Conservation (phyloP, 2,113 vertebrate genomes). For the Cygnus atratus region DNA sequence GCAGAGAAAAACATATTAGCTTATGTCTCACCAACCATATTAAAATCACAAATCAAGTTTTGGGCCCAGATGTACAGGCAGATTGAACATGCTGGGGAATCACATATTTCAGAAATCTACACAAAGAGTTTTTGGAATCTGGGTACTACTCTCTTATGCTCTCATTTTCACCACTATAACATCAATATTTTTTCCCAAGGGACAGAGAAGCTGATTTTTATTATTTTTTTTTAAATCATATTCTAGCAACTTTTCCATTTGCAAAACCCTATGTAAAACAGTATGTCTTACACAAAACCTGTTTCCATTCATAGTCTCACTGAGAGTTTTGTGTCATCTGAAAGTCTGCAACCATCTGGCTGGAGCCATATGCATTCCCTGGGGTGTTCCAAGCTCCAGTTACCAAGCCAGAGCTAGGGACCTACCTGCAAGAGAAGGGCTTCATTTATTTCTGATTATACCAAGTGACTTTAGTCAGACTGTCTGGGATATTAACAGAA, state of each 20-base stretch:
- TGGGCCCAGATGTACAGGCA: conserved; percentile 30
- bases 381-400: neutral
- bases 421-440: neutral
- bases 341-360: neutral
- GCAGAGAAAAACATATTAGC: conserved; percentile 35
- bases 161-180: neutral
- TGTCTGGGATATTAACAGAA: neutral
- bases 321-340: neutral
- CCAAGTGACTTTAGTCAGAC: neutral
- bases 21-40: conserved; percentile 27
- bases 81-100: neutral
- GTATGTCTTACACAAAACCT: neutral
- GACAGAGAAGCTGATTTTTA: neutral
- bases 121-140: neutral
- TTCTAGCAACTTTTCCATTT: neutral
- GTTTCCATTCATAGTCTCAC: neutral
- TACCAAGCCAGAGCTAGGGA: neutral
- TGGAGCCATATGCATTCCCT: rapidly evolving
- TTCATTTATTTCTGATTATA: neutral
- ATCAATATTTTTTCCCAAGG: neutral
- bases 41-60: conserved; percentile 45
- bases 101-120: neutral
- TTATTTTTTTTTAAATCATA: neutral
- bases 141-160: neutral
- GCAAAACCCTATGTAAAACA: neutral